A percentile compares a stretch with the other conserved stretches of the same genome.
Conservation (phyloP, 2,113 vertebrate species). For the Thalassarche chlororhynchos region DNA sequence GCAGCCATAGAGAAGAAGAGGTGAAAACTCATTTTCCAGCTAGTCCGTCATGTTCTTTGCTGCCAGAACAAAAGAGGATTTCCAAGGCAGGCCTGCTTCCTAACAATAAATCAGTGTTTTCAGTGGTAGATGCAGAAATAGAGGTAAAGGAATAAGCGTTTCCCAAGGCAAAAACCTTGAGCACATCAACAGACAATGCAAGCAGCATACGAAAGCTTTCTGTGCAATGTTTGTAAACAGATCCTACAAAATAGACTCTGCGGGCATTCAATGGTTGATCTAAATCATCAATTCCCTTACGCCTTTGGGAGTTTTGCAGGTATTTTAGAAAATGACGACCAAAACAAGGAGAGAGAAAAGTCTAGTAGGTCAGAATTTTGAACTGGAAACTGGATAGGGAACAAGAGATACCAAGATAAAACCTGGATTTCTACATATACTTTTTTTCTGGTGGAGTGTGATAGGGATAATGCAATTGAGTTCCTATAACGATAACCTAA, state of each 20-base stretch:
- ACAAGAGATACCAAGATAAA: not conserved
- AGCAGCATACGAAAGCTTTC: not conserved
- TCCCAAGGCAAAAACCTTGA: not conserved
- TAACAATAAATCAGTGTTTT: not conserved
- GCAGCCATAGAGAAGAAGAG: not conserved
- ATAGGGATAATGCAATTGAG: not conserved
- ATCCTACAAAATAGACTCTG: not conserved
- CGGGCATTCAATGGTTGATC: not conserved
- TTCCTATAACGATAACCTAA: not conserved
- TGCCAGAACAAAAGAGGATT: not conserved
- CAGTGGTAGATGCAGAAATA: not conserved
- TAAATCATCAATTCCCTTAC: not conserved
- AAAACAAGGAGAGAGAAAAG: not conserved
- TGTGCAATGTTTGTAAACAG: not conserved
- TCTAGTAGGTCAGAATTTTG: not conserved
- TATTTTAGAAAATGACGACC: not conserved
- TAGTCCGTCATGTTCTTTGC: not conserved
- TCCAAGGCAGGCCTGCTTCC: not conserved
- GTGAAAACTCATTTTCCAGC: not conserved
- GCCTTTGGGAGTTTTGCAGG: not conserved
- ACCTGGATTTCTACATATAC: not conserved
- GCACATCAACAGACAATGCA: not conserved
- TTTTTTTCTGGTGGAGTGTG: not conserved
- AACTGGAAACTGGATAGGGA: not conserved
- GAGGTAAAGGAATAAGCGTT: not conserved